Base-by-base conservation (phyloP, 64 coral and sea anemone species). In the Astreopora myriophthalma region DNA sequence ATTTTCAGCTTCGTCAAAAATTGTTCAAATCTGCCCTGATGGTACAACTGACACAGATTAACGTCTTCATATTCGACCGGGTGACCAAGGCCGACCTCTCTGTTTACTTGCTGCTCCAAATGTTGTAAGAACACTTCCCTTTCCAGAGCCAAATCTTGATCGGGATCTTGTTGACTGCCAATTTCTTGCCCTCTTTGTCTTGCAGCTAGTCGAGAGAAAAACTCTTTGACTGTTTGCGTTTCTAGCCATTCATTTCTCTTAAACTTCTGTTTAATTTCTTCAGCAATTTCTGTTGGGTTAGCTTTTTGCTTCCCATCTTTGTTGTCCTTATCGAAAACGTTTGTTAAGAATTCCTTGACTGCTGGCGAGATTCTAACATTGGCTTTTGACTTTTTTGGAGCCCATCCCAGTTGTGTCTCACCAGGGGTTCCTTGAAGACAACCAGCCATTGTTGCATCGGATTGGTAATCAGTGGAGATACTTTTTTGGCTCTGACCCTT, bases 261-360 rank as follows among this genome's bases (percentile, higher is more conserved):
- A 46, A 46, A 46, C 42, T 4, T 46, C 42, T 46, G 42, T 46
- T 69, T 69, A 23, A 69, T 30, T 55, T 88, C 69, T 20, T 76
- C 73, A 62, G 66, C 71, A 20, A 89, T 51, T 30, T 89, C 87
- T 76, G 28, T 51, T 89, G 70, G 87, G 30, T 77, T 78, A 89
- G 87, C 71, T 61, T 89, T 89, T 51, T 60, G 28, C 49, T 89
- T 71, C 16, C 22, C 66, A 89, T 89, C 71, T 76, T 42, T 76
- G 48, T 30, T 76, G 49, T 71, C 87, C 49, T 89, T 44, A 74
- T 77, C 75, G 46, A 89, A 75, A 52, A 76, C 44, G 25, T 76
- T 30, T 5, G 61, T 89, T 32, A 89, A 73, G 51, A 76, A 89
- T 33, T 89, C 87, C 66, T 89, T 89, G 32, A 71, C 66, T 28